phyloP scores from a whole-genome alignment of 1,140 invertebrate species.

The Monomorium pharaonis region DNA sequence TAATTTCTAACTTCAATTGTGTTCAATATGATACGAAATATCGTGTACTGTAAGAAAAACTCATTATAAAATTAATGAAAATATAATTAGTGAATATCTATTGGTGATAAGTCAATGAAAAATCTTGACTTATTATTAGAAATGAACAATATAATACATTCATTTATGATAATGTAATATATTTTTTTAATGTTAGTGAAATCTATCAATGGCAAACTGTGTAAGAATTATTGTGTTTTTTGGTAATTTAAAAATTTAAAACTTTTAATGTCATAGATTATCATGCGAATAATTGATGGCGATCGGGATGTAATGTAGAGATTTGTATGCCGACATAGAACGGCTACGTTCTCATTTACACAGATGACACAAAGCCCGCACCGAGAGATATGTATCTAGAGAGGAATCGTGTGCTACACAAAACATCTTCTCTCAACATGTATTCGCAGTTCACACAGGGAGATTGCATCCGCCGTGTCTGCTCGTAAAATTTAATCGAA shows the following conservation, averaged over 20 bases:
- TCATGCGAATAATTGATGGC: slow-evolving; percentile 9
- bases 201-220: background rate
- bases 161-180: background rate
- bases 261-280: background rate
- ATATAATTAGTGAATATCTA: background rate
- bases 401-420: slow-evolving; percentile 26
- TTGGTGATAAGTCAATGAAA: background rate
- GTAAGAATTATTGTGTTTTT: background rate
- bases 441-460: slow-evolving; percentile 25
- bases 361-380: slow-evolving; percentile 14
- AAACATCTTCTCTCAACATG: slow-evolving; percentile 14
- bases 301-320: slow-evolving; percentile 16
- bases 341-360: slow-evolving; percentile 22
- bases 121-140: background rate
- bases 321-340: slow-evolving; percentile 9
- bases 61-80: background rate
- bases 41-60: background rate
- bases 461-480: slow-evolving; percentile 1
- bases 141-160: background rate
- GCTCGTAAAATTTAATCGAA: slow-evolving; percentile 22
- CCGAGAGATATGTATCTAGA: slow-evolving; percentile 31
- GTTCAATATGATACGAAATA: background rate
- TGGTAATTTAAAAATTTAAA: slow-evolving; percentile 19
- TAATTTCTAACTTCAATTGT: background rate
- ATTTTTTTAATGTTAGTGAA: background rate